These are phyloP conservation scores for Cryptoblepharus egeriae DNA, from an alignment of 2,797 vertebrate genomes.

Conservation along the genomic window DNA sequence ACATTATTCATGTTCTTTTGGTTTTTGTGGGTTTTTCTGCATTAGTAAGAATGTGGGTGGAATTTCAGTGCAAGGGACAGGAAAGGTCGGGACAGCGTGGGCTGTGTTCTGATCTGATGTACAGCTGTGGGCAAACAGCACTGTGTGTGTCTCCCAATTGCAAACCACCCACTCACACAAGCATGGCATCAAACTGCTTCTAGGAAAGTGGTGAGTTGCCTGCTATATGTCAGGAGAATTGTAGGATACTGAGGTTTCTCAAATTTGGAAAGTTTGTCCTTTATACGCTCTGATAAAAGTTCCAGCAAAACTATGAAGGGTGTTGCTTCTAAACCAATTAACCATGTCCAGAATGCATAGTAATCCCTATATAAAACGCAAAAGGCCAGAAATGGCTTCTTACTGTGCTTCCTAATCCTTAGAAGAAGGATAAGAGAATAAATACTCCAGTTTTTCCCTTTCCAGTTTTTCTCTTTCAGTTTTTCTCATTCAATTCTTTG, in stretches of 20 bases:
- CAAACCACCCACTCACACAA: slow-evolving; percentile 53
- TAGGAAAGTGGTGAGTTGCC: neutral
- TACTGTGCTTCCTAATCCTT: rapidly evolving
- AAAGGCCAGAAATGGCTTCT: rapidly evolving
- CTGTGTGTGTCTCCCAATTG: slow-evolving; percentile 34
- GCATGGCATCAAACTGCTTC: slow-evolving; percentile 37
- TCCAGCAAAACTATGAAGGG: neutral
- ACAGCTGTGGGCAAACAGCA: slow-evolving; percentile 36
- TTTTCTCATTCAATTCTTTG: too few species aligned
- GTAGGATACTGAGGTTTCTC: neutral
- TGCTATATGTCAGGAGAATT: slow-evolving; percentile 46
- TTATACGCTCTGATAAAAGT: neutral
- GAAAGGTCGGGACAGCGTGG: slow-evolving; percentile 49
- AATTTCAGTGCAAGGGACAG: slow-evolving; percentile 23
- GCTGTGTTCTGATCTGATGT: slow-evolving; percentile 49
- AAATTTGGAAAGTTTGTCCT: neutral
- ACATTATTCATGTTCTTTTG: neutral
- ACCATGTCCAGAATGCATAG: rapidly evolving
- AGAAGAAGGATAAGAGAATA: neutral
- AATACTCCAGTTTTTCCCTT: too few species aligned
- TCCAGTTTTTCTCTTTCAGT: too few species aligned
- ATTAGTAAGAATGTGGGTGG: slow-evolving; percentile 28
- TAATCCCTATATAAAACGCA: too few species aligned
- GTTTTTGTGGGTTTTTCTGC: neutral
- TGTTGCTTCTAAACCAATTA: neutral